Evolutionary conservation across 1,140 invertebrate species (phyloP).

Genomic region (Charaxes varanes): DNA sequence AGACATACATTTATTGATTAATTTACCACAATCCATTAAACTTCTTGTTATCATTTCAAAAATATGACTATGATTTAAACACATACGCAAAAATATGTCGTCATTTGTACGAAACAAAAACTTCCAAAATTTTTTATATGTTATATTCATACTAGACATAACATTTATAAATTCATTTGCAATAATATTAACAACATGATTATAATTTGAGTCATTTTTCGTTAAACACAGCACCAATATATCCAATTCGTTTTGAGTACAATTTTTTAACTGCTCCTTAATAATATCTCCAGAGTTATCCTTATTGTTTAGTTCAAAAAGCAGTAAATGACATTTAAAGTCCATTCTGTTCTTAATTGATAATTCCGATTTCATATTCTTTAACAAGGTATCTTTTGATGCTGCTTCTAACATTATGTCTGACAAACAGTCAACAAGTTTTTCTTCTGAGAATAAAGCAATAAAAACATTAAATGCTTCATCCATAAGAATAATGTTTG

Average conservation of each 20-base stretch:
- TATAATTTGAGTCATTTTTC: slow-evolving; percentile 39
- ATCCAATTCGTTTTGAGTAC: slow-evolving; percentile 31
- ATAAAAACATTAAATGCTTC: slow-evolving; percentile 39
- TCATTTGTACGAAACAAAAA: slow-evolving; percentile 59
- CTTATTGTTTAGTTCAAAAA: slow-evolving; percentile 36
- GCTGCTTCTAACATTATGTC: slow-evolving; percentile 61
- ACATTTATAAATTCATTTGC: slow-evolving; percentile 57
- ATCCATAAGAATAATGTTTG: slow-evolving; percentile 35
- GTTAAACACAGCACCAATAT: slow-evolving; percentile 41
- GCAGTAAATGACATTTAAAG: slow-evolving; percentile 48
- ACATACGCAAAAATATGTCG: slow-evolving; percentile 51
- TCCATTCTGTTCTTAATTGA: slow-evolving; percentile 32
- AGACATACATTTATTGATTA: slow-evolving; percentile 41
- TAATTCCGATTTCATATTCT: slow-evolving; percentile 34
- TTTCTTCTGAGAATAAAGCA: slow-evolving; percentile 42
- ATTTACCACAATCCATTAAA: slow-evolving; percentile 72
- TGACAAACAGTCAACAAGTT: slow-evolving; percentile 57
- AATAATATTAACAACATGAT: slow-evolving; percentile 58
- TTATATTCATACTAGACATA: slow-evolving; percentile 56
- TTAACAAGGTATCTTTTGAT: slow-evolving; percentile 51
- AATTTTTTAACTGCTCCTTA: slow-evolving; percentile 31
- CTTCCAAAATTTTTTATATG: slow-evolving; percentile 64
- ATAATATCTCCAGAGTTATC: slow-evolving; percentile 26
- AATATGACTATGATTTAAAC: slow-evolving; percentile 62
- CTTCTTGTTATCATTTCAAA: slow-evolving; percentile 71